These are phyloP conservation scores for Eupleurogrammus muticus DNA, from an alignment of 2,797 vertebrate genomes.

Conservation along the genomic window DNA sequence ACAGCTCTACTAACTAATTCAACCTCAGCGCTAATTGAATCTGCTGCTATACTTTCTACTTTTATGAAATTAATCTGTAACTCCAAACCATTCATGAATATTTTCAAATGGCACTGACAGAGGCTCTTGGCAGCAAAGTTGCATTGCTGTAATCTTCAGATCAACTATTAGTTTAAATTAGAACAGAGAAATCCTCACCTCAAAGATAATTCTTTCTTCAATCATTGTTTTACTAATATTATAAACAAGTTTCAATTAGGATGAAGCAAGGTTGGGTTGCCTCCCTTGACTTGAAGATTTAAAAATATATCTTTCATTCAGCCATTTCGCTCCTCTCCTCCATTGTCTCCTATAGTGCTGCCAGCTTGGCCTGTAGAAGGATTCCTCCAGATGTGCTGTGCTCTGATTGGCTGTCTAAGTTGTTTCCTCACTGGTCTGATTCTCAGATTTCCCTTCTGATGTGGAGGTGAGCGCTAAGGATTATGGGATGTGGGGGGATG, in stretches of 20 bases:
- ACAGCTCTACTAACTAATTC: not conserved
- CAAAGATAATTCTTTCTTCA: not conserved
- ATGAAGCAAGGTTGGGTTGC: not conserved
- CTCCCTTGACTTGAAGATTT: not conserved
- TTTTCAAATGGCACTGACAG: not conserved
- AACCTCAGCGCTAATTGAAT: not conserved
- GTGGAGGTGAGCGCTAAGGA: slow-evolving; percentile 50
- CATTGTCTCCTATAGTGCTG: slow-evolving; percentile 48
- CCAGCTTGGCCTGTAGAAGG: slow-evolving; percentile 66
- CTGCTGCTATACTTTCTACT: not conserved
- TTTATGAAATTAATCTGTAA: not conserved
- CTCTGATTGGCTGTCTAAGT: slow-evolving; percentile 61
- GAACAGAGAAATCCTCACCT: not conserved
- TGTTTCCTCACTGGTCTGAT: slow-evolving; percentile 48
- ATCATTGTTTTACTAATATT: not conserved
- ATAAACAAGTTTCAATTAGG: not conserved
- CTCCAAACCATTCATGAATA: not conserved
- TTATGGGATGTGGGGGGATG: slow-evolving; percentile 57
- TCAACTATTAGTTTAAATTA: not conserved
- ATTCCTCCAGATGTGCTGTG: slow-evolving; percentile 80
- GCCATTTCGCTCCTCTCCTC: slow-evolving; percentile 60
- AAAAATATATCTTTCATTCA: slow-evolving; percentile 21
- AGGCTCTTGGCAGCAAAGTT: not conserved
- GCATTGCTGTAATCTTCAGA: too few relatives aligned
- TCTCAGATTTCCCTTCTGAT: slow-evolving; percentile 70